A percentile compares a stretch with the other conserved stretches of the same genome.
Conservation (phyloP, 1,140 invertebrate species). For the Danaus melanippus region DNA sequence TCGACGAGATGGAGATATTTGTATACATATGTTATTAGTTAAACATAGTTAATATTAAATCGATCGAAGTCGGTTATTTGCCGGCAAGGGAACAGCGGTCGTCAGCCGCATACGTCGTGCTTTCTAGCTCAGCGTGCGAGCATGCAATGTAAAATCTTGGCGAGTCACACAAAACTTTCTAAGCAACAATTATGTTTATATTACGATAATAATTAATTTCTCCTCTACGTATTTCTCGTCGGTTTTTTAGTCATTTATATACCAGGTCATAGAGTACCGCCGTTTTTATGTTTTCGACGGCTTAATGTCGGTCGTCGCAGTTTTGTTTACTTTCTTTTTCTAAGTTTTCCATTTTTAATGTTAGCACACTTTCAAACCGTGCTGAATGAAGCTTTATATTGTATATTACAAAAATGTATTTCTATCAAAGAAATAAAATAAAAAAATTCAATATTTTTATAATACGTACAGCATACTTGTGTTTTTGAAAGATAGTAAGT, state of each 20-base stretch:
- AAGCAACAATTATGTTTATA: conserved; percentile 68
- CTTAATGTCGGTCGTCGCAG: not conserved
- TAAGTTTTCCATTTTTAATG: conserved; percentile 3
- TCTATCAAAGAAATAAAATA: no score
- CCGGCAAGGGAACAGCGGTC: conserved; percentile 4
- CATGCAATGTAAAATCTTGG: conserved; percentile 64
- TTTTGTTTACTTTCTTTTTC: not conserved
- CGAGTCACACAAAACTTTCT: conserved; percentile 62
- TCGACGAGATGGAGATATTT: no score
- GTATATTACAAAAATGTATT: no score
- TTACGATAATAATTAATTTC: conserved; percentile 66
- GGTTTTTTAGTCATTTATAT: no score
- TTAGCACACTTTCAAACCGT: no score
- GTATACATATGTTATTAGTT: no score
- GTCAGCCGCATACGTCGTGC: conserved; percentile 37
- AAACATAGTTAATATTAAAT: no score
- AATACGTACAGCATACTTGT: no score
- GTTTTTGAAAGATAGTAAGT: no score
- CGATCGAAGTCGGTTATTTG: not conserved
- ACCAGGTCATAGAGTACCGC: no score
- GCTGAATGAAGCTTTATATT: no score
- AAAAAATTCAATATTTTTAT: no score
- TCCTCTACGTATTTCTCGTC: not conserved
- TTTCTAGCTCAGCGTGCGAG: conserved; percentile 65
- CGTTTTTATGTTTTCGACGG: not conserved